phyloP scores from a whole-genome alignment of 2,888 invertebrate species.

The Scrobipalpa atriplicella region DNA sequence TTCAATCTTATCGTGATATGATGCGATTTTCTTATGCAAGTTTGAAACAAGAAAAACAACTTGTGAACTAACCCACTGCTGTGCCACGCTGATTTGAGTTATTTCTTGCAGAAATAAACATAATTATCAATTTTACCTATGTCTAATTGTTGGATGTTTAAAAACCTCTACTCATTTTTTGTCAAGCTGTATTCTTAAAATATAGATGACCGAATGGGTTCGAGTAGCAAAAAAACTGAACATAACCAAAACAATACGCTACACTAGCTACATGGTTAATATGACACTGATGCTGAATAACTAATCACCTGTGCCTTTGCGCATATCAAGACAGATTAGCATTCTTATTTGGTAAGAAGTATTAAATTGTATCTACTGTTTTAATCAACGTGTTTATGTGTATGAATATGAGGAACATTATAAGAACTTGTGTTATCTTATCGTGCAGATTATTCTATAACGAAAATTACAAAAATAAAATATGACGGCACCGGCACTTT shows the following conservation, averaged over 20 bases:
- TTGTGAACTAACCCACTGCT: too few relatives aligned
- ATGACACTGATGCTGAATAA: background rate
- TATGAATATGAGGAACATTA: too few relatives aligned
- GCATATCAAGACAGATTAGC: background rate
- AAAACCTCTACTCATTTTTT: too few relatives aligned
- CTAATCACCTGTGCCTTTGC: background rate
- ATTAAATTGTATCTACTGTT: background rate
- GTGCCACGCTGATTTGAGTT: too few relatives aligned
- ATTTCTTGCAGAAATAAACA: too few relatives aligned
- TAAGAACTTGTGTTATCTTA: too few relatives aligned
- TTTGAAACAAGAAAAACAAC: background rate
- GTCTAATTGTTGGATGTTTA: too few relatives aligned
- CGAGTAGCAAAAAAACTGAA: background rate
- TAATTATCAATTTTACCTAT: too few relatives aligned
- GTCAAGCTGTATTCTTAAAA: background rate
- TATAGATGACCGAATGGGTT: constrained; percentile 9
- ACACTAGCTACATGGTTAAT: background rate
- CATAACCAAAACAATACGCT: background rate
- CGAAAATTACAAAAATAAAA: too few relatives aligned
- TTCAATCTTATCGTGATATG: background rate
- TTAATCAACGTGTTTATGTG: too few relatives aligned
- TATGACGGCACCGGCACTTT: too few relatives aligned
- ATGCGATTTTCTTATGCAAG: background rate
- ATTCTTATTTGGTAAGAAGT: background rate
- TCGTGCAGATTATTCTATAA: too few relatives aligned